Conservation (phyloP, 2,888 invertebrate species). For the Himalopsyche kuldschensis region DNA sequence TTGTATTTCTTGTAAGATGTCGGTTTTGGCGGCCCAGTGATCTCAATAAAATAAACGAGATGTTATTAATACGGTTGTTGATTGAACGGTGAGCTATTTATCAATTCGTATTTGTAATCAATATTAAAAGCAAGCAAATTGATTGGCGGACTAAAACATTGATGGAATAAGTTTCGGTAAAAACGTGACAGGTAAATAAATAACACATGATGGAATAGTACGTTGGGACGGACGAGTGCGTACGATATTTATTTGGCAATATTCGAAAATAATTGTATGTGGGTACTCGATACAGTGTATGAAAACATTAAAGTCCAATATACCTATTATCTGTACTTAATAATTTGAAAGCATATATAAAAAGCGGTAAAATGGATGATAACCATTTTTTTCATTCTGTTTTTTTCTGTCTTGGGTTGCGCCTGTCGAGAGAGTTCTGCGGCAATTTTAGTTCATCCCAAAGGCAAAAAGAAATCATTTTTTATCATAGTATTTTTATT, state of each 20-base stretch:
- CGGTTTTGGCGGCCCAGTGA: neutral
- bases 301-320: too few relatives aligned
- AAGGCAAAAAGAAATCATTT: too few relatives aligned
- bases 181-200: neutral
- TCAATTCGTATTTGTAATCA: neutral
- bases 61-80: neutral
- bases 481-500: too few relatives aligned
- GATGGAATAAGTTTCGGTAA: neutral
- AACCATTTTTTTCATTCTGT: neutral
- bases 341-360: neutral
- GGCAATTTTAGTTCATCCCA: too few relatives aligned
- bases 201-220: neutral
- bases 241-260: neutral
- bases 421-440: too few relatives aligned
- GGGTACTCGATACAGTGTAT: neutral
- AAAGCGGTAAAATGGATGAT: neutral
- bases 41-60: neutral
- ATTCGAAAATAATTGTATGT: neutral
- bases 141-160: neutral
- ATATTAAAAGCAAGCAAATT: neutral
- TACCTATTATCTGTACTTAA: too few relatives aligned
- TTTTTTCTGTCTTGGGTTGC: too few relatives aligned
- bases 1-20: neutral
- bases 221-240: neutral
- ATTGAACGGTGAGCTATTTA: neutral